A percentile compares a stretch with the other conserved stretches of the same genome.
Conservation (phyloP, 2,113 vertebrate genomes). For the Microtus ochrogaster region DNA sequence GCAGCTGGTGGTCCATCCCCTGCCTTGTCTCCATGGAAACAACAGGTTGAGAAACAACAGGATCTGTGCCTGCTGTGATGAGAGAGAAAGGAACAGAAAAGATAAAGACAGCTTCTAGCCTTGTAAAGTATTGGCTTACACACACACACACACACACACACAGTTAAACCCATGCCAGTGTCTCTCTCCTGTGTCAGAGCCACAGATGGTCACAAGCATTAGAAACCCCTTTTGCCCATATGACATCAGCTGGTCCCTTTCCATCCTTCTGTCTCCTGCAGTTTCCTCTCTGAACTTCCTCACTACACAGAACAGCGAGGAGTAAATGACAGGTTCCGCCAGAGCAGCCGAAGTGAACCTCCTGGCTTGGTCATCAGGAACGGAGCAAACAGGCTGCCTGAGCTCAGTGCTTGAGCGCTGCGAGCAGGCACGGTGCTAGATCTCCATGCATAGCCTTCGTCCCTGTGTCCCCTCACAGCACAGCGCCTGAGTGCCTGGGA, state of each 20-base stretch:
- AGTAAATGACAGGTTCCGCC: not conserved
- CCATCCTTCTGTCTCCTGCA: accelerated
- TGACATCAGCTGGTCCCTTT: too few relatives aligned
- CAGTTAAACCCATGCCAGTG: too few relatives aligned
- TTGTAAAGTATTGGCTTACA: not conserved
- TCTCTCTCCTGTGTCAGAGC: not conserved
- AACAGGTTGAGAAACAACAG: not conserved
- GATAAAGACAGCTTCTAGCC: not conserved
- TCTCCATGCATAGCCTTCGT: accelerated
- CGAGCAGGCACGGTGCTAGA: not conserved
- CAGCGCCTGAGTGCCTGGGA: accelerated
- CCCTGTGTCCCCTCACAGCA: not conserved
- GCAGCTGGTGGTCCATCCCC: not conserved
- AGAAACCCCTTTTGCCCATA: not conserved
- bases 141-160: not conserved
- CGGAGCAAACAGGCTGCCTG: not conserved
- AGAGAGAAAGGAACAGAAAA: too few relatives aligned
- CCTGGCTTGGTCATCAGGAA: not conserved
- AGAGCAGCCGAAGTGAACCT: accelerated
- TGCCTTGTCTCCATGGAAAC: not conserved
- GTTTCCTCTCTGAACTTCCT: too few relatives aligned
- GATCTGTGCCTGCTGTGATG: accelerated
- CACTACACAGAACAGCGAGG: accelerated
- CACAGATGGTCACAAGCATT: accelerated
- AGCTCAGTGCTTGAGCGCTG: too few relatives aligned